Base-by-base conservation (phyloP, 2,113 vertebrate species). In the Salminus brasiliensis region DNA sequence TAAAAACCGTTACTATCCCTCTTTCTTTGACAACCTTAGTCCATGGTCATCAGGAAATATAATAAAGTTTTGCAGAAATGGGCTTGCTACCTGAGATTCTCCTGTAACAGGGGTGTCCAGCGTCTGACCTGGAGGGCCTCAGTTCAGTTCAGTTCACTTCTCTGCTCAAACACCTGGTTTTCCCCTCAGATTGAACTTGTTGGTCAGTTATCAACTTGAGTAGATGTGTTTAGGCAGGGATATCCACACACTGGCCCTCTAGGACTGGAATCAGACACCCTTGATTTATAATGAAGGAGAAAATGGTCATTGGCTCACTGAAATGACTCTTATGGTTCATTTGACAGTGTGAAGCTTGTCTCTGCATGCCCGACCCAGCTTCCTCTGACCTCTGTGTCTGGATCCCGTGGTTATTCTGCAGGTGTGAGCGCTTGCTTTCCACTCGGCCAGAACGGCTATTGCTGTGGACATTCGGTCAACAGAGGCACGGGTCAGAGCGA, bases 381-480 rank as follows among this genome's bases (percentile, higher is more conserved):
- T 47, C 36, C 55, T 29, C 23, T 60, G 78, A 52, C 23, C 25
- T 79, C 25, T 62, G 25, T 1, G 13, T 53, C 34, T 72, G 34
- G 45, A 66, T 34, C 73, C 43, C 15, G 18, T 5, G 27, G 59
- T 16, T 36, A 34, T n/a, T 23, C 6, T 36, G 55, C 12, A 39
- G n/a, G 34, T 47, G n/a, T 69, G 27, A 75, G 45, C 10, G 57
- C 77, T 65, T 67, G 36, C 39, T 47, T 70, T 23, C 11, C 25
- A 18, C n/a, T 76, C 72, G 23, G 47, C 32, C 59, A 15, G 72
- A 39, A 27, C 45, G 53, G 18, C 18, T 3, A 70, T 82, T 69
- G 65, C 60, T 65, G 53, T 74, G 16, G 18, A 60, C n/a, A 45
- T 47, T 59, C 25, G 34, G 68, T 79, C 80, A 80, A 70, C 68